Evolutionary conservation across 2,888 invertebrate genomes (phyloP).

Genomic region (Pterostichus niger): DNA sequence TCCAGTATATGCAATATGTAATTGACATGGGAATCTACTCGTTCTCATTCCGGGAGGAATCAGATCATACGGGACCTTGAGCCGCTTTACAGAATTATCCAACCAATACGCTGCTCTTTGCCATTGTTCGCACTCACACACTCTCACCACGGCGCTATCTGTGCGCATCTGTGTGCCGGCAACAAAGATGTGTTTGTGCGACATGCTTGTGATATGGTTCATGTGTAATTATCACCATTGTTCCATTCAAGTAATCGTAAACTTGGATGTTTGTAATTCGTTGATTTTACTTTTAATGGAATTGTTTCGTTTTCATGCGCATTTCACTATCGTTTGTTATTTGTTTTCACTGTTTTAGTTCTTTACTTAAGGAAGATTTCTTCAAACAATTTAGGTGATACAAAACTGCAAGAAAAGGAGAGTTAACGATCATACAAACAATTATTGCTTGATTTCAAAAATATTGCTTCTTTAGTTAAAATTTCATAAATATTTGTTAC

Average conservation of each 20-base stretch:
- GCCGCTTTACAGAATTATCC: slow-evolving; percentile 73
- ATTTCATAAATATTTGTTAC: no score
- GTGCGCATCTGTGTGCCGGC: neutral
- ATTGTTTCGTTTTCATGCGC: slow-evolving; percentile 59
- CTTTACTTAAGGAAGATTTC: neutral
- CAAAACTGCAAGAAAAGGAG: neutral
- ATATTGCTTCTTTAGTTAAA: no score
- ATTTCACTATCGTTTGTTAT: slow-evolving; percentile 31
- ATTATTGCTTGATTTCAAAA: no score
- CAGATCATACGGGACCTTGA: slow-evolving; percentile 74
- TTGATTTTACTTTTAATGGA: slow-evolving; percentile 49
- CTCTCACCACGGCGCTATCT: neutral
- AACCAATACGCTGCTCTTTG: slow-evolving; percentile 70
- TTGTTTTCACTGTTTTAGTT: neutral
- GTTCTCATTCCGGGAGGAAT: slow-evolving; percentile 74
- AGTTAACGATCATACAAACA: no score
- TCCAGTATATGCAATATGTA: slow-evolving; percentile 69
- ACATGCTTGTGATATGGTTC: slow-evolving; percentile 70
- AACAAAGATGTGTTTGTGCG: slow-evolving; percentile 68
- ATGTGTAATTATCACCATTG: slow-evolving; percentile 71
- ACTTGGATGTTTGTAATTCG: slow-evolving; percentile 53
- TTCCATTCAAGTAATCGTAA: slow-evolving; percentile 59
- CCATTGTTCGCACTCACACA: slow-evolving; percentile 54
- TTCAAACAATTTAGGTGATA: neutral
- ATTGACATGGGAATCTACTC: slow-evolving; percentile 75